Conservation (phyloP, 2,888 invertebrate genomes). For the Tetheella fluctuosa region DNA sequence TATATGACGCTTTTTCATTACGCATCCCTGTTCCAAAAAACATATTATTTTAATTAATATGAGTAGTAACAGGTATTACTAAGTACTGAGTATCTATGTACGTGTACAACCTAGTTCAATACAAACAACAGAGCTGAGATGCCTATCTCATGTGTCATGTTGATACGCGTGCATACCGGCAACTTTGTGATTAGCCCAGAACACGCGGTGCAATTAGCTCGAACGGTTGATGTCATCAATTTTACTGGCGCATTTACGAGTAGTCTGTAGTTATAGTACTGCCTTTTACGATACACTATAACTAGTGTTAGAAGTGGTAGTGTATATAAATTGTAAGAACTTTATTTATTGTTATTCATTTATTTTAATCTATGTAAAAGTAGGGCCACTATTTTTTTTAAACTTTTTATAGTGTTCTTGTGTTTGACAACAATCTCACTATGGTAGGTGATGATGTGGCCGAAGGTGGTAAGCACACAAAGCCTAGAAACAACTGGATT, state of each 20-base stretch:
- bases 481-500: too few species aligned
- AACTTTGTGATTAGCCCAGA: background rate
- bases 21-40: too few species aligned
- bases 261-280: background rate
- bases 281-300: background rate
- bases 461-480: too few species aligned
- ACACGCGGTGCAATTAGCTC: background rate
- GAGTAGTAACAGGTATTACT: too few species aligned
- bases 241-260: background rate
- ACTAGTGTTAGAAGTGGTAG: background rate
- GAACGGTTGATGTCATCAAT: background rate
- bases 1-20: too few species aligned
- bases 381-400: too few species aligned
- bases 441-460: too few species aligned
- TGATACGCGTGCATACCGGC: background rate
- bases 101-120: background rate
- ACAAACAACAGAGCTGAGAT: background rate
- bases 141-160: background rate
- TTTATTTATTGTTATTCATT: background rate
- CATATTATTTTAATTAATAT: too few species aligned
- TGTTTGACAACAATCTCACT: too few species aligned
- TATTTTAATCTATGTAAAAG: too few species aligned
- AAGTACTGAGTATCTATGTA: too few species aligned
- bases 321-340: background rate
- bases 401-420: too few species aligned